Evolutionary conservation across 2,797 vertebrate species (phyloP), one percentile per base, ranked within the genome.

Genomic region (Pelobates cultripes): DNA sequence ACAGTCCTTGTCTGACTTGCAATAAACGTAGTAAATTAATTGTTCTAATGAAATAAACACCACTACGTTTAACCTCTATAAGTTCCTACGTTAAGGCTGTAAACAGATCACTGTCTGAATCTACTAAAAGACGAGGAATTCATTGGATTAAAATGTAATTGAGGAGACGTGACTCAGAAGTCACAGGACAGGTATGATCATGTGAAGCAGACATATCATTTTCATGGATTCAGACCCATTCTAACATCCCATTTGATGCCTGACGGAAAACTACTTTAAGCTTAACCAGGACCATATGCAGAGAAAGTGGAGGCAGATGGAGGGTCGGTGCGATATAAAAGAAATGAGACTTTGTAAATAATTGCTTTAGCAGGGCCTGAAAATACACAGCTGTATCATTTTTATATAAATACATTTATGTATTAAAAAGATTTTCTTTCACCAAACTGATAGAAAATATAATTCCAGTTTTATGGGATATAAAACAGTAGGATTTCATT

Each of bases 221-320:
- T 74, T 40, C 14, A 28, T 44, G 72, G 42, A 44, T 79, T 66
- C 14, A 40, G 61, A 64, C 17, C 60, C 10, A 43, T n/a, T 2
- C 15, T n/a, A 10, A 10, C 47, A 53, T 64, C 6, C 43, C 43
- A 3, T 40, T 82, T 42, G 69, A 68, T 66, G 57, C 67, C 63
- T 68, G 53, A 73, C 67, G 61, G 51, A 73, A 73, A 73, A 44
- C 4, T 40, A 68, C 42, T 72, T 73, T 53, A 13, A 28, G 51
- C n/a, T 69, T 78, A 83, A 83, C 63, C 13, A 57, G 76, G 47
- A 78, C 51, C 76, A 83, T 15, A 70, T 78, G 81, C 43, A 42
- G 4, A 42, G 41, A 78, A 71, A 73, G 76, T 74, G 81, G 70
- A 44, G 76, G 73, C 81, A 83, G 81, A 70, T 78, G 81, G 8